Evolutionary conservation across 2,888 invertebrate species (phyloP), one percentile per base, ranked within the genome.

Genomic region (Ceratothoa steindachneri): DNA sequence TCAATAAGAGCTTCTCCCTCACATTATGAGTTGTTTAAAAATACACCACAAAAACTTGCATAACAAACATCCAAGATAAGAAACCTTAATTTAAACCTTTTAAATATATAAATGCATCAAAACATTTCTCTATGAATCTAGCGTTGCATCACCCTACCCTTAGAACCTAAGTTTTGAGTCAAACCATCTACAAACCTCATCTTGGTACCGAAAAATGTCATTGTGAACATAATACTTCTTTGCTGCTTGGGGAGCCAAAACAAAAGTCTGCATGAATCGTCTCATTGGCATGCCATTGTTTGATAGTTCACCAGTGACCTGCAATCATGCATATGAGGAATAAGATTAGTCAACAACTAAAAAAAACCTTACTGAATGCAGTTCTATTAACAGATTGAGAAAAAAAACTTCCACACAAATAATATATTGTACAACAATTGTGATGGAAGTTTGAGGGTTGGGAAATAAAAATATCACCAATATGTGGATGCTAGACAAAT

Each of bases 191-290:
- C 71, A 22, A 29, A 80, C 80, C 69, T 79, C 79, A 24, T 89
- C 95, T 89, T 97, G 97, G 86, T 97, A 98, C 80, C 97, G 92
- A 87, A 98, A 98, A 85, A 98, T 97, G 86, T 98, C 97, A 86
- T 98, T 98, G 86, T 96, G 95, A 77, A 98, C 97, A 85, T 97
- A 98, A 87, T 96, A 98, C 87, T 96, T 95, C 87, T 95, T 97
- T 75, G 97, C 95, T 74, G 93, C 92, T 86, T 97, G 96, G 77
- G 95, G 91, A 78, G 94, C 97, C 84, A 98, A 87, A 74, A 98
- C 97, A 87, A 98, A 95, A 0, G 97, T 97, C 87, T 98, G 97
- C 84, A 97, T 96, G 87, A 98, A 98, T 74, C 97, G 91, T 28
- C 97, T 89, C 96, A 97, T 96, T 71, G 96, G 96, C 84, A 95